Conservation (phyloP, 2,113 vertebrate genomes). For the Peucedramus taeniatus region DNA sequence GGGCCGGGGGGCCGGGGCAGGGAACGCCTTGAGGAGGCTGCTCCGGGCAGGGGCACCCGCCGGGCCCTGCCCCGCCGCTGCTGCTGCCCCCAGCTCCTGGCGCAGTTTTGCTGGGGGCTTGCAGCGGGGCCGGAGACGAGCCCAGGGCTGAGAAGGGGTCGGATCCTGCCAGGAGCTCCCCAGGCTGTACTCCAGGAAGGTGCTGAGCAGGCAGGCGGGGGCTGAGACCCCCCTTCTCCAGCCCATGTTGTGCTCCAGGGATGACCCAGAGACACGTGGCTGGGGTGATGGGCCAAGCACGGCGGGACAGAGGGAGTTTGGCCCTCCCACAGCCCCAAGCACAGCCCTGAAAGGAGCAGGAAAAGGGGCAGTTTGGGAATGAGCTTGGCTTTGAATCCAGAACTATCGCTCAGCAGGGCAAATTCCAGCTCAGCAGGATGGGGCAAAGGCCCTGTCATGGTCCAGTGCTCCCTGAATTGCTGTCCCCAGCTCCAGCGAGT, state of each 20-base stretch:
- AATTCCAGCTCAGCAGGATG: neutral
- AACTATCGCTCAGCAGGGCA: neutral
- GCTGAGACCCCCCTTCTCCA: neutral
- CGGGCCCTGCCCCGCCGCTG: neutral
- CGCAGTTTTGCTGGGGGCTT: neutral
- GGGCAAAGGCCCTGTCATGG: neutral
- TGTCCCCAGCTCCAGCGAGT: fast-evolving
- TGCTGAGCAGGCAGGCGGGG: fast-evolving
- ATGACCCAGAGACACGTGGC: neutral
- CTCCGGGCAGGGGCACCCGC: fast-evolving
- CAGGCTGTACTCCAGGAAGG: neutral
- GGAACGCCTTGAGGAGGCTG: neutral
- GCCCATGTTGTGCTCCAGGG: neutral
- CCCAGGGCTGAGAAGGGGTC: fast-evolving
- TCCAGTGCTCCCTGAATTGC: neutral
- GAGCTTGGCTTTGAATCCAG: neutral
- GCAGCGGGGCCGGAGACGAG: neutral
- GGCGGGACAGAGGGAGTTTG: no score
- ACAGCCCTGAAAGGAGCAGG: neutral
- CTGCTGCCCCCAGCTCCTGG: no score
- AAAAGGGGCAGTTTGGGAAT: neutral
- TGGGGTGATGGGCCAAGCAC: neutral
- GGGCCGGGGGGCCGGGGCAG: neutral
- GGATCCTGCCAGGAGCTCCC: neutral
- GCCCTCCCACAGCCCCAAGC: neutral